A percentile compares a stretch with the other conserved stretches of the same genome.
Conservation (phyloP, 2,888 invertebrate genomes). For the Heteropelma amictum region DNA sequence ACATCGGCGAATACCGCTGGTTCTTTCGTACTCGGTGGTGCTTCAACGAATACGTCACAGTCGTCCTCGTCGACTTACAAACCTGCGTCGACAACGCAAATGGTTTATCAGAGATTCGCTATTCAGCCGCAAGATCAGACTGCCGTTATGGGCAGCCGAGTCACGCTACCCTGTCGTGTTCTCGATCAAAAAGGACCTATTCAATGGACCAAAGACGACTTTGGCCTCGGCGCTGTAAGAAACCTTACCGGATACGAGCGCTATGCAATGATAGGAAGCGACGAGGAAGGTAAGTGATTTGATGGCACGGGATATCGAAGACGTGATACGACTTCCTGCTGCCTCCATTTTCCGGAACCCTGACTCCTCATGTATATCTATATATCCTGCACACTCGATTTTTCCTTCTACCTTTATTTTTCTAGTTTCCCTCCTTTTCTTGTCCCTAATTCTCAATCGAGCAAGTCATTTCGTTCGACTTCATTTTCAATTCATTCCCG, state of each 20-base stretch:
- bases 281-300: constrained; percentile 89
- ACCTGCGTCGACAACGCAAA: constrained; percentile 73
- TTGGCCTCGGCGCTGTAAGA: constrained; percentile 94
- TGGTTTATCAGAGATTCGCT: constrained; percentile 88
- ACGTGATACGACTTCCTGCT: constrained; percentile 40
- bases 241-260: constrained; percentile 94
- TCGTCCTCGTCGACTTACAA: constrained; percentile 66
- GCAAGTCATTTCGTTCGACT: too few relatives aligned
- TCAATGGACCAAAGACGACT: constrained; percentile 99
- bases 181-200: constrained; percentile 92
- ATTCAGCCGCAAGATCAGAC: constrained; percentile 95
- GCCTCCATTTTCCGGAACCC: background rate
- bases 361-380: background rate
- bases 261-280: constrained; percentile 97
- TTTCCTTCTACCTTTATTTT: background rate
- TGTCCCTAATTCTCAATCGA: too few relatives aligned
- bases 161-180: constrained; percentile 93
- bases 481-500: too few relatives aligned
- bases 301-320: constrained; percentile 34
- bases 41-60: constrained; percentile 37
- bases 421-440: too few relatives aligned
- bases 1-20: constrained; percentile 33
- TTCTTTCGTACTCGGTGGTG: constrained; percentile 29
- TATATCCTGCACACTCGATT: background rate
- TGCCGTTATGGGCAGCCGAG: constrained; percentile 91